phyloP scores from a whole-genome alignment of 2,113 vertebrate genomes.

The Sitta europaea region DNA sequence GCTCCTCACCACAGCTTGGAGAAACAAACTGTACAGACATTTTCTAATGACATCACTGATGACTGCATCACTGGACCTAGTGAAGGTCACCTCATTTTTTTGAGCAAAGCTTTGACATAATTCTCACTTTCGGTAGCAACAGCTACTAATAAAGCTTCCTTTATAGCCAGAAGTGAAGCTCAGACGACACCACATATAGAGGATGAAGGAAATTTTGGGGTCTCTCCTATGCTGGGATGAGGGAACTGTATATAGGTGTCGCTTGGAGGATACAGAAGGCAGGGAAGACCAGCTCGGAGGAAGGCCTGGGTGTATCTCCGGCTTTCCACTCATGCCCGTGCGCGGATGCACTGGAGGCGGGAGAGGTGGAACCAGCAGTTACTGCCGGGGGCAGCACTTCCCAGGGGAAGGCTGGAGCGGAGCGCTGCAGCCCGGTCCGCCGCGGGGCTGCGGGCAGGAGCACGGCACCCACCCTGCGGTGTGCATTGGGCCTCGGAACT shows the following conservation, averaged over 20 bases:
- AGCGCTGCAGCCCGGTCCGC: neutral
- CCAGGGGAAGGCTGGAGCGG: neutral
- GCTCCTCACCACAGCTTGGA: neutral
- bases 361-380: neutral
- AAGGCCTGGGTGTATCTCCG: neutral
- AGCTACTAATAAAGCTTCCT: neutral
- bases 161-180: neutral
- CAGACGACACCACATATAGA: neutral
- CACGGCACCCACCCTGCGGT: accelerated
- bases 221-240: neutral
- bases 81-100: neutral
- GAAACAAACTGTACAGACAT: neutral
- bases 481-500: accelerated
- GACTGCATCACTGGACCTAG: neutral
- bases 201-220: neutral
- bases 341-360: accelerated
- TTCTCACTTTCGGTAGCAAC: neutral
- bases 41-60: neutral
- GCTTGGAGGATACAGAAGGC: neutral
- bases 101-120: neutral
- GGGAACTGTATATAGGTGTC: neutral
- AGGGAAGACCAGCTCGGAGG: neutral
- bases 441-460: neutral
- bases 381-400: neutral
- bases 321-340: accelerated